Percentiles rank a stretch among this genome's conserved stretches.
Conservation (phyloP, 2,888 invertebrate species). For the Folsomia candida region DNA sequence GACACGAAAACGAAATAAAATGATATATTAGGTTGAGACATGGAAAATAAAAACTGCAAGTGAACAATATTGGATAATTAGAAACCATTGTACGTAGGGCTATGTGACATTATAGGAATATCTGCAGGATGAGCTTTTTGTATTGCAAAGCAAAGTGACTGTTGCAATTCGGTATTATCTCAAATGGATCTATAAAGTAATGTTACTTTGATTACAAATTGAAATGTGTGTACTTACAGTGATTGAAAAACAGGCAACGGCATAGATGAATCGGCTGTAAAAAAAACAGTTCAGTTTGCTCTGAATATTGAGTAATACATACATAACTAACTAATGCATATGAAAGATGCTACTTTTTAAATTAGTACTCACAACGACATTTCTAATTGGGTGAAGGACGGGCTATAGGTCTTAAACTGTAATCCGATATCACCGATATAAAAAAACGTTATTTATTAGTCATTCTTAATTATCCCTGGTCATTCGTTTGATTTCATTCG, state of each 20-base stretch:
- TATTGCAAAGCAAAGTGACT: background rate
- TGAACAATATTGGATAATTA: slow-evolving; percentile 3
- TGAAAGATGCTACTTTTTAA: no score
- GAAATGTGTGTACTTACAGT: slow-evolving; percentile 66
- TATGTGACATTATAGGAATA: background rate
- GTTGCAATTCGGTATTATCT: background rate
- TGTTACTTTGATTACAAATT: slow-evolving; percentile 12
- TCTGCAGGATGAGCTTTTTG: background rate
- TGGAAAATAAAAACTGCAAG: background rate
- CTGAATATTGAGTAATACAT: no score
- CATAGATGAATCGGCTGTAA: slow-evolving; percentile 85
- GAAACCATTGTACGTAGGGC: slow-evolving; percentile 2
- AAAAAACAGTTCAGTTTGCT: no score
- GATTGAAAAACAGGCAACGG: slow-evolving; percentile 67
- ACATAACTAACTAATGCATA: no score
- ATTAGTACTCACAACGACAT: no score
- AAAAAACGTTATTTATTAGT: background rate
- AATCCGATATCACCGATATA: background rate
- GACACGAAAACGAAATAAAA: slow-evolving; percentile 10
- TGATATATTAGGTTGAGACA: slow-evolving; percentile 1
- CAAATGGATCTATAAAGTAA: background rate
- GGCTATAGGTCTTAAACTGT: slow-evolving; percentile 94
- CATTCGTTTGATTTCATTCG: no score
- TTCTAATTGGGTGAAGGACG: slow-evolving; percentile 93
- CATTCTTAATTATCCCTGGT: slow-evolving; percentile 1